phyloP scores from a whole-genome alignment of 1,140 invertebrate species.

The Lethocerus indicus region DNA sequence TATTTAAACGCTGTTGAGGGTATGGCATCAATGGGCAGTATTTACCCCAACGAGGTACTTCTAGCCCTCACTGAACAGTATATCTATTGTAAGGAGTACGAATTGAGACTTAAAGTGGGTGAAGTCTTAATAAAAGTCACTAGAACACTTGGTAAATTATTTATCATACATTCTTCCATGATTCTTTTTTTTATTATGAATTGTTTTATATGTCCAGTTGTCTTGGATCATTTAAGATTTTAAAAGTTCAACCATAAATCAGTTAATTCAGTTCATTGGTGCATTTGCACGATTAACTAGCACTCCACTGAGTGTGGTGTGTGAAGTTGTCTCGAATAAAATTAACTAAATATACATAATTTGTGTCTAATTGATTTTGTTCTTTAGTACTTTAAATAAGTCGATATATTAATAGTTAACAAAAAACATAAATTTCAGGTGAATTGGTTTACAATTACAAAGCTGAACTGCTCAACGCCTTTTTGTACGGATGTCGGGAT shows the following conservation, averaged over 20 bases:
- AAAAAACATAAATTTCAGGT: conserved; percentile 37
- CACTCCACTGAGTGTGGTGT: too few species aligned
- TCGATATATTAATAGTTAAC: too few species aligned
- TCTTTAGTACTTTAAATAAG: too few species aligned
- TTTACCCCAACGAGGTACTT: conserved; percentile 48
- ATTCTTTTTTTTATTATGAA: neutral
- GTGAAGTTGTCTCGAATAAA: too few species aligned
- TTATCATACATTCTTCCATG: conserved; percentile 2
- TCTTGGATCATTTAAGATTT: neutral
- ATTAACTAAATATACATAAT: too few species aligned
- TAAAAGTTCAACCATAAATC: too few species aligned
- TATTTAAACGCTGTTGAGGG: conserved; percentile 65
- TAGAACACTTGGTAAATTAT: conserved; percentile 42
- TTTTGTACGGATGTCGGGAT: conserved; percentile 48
- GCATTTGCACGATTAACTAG: too few species aligned
- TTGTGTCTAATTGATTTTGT: too few species aligned
- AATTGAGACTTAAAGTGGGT: conserved; percentile 60
- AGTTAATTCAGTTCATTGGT: too few species aligned
- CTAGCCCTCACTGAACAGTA: conserved; percentile 42
- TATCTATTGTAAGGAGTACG: conserved; percentile 21
- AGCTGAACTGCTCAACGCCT: conserved; percentile 48
- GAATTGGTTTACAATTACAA: conserved; percentile 56
- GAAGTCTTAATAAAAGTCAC: conserved; percentile 62
- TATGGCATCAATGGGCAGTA: conserved; percentile 41
- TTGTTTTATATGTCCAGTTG: neutral